These are phyloP conservation scores for Tuberolachnus salignus DNA, from an alignment of 2,888 invertebrate species.

Conservation along the genomic window DNA sequence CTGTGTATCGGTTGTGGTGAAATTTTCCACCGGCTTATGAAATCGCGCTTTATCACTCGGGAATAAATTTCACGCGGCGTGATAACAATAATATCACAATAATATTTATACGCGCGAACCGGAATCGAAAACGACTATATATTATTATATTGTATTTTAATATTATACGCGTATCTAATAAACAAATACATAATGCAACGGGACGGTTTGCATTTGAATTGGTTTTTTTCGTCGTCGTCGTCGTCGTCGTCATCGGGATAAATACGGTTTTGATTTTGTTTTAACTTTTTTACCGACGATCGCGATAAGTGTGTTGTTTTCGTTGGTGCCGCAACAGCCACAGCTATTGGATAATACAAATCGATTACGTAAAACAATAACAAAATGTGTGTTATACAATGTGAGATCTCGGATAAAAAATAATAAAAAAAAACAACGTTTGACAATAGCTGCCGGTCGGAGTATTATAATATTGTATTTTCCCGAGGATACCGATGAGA, in stretches of 20 bases:
- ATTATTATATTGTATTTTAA: not conserved
- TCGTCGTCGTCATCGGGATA: too few species aligned
- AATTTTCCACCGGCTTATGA: conserved; percentile 9
- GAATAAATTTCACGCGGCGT: not conserved
- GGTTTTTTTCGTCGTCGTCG: not conserved
- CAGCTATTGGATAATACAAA: not conserved
- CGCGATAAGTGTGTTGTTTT: not conserved
- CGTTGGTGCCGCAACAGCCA: too few species aligned
- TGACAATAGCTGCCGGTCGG: not conserved
- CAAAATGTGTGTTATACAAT: conserved; percentile 7
- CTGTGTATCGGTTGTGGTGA: conserved; percentile 1
- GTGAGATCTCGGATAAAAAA: not conserved
- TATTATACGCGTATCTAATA: not conserved
- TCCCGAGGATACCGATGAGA: not conserved
- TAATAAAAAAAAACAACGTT: not conserved
- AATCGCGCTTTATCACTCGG: not conserved
- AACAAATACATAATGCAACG: not conserved
- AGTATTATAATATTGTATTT: not conserved
- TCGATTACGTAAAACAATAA: conserved; percentile 7
- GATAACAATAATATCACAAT: too few species aligned
- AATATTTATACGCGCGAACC: too few species aligned
- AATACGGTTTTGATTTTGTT: too few species aligned
- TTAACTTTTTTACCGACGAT: not conserved
- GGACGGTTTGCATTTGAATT: too few species aligned
- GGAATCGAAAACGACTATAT: too few species aligned